These are phyloP conservation scores for Alouatta palliata DNA, from an alignment of 2,113 vertebrate genomes.

Conservation along the genomic window DNA sequence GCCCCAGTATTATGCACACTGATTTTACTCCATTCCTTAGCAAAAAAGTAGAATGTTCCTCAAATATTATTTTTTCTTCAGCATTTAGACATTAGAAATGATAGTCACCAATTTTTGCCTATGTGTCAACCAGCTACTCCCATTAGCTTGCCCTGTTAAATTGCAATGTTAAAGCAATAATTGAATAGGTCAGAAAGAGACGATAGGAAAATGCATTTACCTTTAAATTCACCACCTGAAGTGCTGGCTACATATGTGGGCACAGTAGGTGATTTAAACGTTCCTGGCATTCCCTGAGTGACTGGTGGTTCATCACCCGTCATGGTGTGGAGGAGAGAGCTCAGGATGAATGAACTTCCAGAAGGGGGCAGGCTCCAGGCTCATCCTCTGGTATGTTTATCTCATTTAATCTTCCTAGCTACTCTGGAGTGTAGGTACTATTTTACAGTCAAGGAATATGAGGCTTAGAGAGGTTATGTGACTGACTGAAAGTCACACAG, in stretches of 20 bases:
- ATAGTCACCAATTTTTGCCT: not conserved
- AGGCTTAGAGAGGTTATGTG: not conserved
- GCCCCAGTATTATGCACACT: not conserved
- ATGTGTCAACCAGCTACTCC: not conserved
- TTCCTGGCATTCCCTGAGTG: not conserved
- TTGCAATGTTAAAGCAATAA: not conserved
- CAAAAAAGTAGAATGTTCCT: conserved; percentile 21
- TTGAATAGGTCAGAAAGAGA: not conserved
- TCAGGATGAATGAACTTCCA: not conserved
- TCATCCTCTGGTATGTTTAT: not conserved
- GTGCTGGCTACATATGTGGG: not conserved
- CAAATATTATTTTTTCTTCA: not conserved
- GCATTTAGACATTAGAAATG: conserved; percentile 6
- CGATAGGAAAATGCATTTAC: not conserved
- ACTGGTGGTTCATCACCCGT: not conserved
- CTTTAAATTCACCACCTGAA: not conserved
- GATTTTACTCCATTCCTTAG: not conserved
- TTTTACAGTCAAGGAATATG: not conserved
- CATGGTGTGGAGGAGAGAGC: not conserved
- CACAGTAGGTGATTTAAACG: not conserved
- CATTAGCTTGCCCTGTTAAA: conserved; percentile 19
- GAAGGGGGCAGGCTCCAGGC: not conserved
- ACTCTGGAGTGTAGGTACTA: not conserved
- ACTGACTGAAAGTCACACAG: not conserved
- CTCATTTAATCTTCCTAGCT: not conserved